phyloP scores from a whole-genome alignment of 1,140 invertebrate species.

The Dreissena rostriformis region DNA sequence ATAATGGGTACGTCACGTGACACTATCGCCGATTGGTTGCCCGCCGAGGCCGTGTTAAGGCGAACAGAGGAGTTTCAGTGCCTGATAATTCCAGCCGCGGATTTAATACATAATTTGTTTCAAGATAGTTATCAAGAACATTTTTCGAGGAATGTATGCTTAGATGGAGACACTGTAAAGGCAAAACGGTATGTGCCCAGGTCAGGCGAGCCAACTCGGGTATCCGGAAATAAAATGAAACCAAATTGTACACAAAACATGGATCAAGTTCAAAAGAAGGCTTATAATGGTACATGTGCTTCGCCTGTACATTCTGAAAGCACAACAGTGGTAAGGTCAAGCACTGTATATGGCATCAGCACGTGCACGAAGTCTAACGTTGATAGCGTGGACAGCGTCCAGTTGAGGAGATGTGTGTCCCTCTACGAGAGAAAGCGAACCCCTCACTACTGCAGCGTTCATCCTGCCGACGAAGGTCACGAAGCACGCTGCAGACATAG shows the following conservation, averaged over 20 bases:
- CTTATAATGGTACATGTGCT: neutral
- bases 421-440: constrained; percentile 23
- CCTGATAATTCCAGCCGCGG: constrained; percentile 19
- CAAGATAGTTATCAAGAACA: constrained; percentile 1
- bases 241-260: neutral
- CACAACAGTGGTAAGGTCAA: neutral
- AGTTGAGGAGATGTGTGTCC: constrained; percentile 32
- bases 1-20: constrained; percentile 21
- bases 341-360: neutral
- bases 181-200: neutral
- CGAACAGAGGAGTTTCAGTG: constrained; percentile 20
- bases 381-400: neutral
- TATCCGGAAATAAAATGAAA: neutral
- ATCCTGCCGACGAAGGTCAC: neutral
- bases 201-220: neutral
- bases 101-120: constrained; percentile 13
- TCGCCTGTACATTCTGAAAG: neutral
- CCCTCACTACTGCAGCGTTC: constrained; percentile 24
- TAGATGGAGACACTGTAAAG: neutral
- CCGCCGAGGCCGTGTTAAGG: neutral
- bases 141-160: neutral
- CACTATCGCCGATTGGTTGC: constrained; percentile 8
- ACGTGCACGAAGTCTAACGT: neutral
- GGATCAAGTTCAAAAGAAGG: neutral
- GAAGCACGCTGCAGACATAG: neutral